Evolutionary conservation across 2,888 invertebrate genomes (phyloP).

Genomic region (Siphlonurus alternatus): DNA sequence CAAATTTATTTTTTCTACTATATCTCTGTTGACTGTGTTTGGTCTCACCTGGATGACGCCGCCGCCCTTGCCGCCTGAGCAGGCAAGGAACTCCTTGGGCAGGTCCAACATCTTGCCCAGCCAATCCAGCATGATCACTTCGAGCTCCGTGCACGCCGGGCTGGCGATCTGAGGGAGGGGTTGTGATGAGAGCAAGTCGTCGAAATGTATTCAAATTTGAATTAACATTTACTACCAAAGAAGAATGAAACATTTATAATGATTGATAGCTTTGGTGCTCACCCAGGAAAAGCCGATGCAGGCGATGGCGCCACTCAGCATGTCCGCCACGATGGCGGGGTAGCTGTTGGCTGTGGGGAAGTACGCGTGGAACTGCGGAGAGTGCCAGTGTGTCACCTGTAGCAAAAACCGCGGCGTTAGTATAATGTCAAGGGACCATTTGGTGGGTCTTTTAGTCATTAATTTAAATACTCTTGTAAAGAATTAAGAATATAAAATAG

Average conservation of each 20-base stretch:
- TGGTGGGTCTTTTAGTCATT: too few relatives aligned
- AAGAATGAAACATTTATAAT: not conserved
- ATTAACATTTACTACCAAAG: too few relatives aligned
- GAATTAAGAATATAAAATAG: not conserved
- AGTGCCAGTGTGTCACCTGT: conserved; percentile 89
- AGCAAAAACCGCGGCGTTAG: too few relatives aligned
- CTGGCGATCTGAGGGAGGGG: conserved; percentile 77
- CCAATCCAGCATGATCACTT: conserved; percentile 93
- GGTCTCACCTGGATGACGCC: conserved; percentile 71
- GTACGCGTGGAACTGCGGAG: conserved; percentile 89
- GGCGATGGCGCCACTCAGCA: conserved; percentile 85
- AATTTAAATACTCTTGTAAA: too few relatives aligned
- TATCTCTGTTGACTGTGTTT: too few relatives aligned
- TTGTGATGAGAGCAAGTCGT: too few relatives aligned
- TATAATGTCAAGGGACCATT: too few relatives aligned
- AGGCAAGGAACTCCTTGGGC: conserved; percentile 68
- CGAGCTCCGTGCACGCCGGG: conserved; percentile 90
- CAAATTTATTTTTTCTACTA: too few relatives aligned
- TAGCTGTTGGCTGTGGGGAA: conserved; percentile 89
- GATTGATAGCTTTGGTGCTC: conserved; percentile 21
- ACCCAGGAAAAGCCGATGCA: conserved; percentile 97
- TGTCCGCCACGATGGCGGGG: conserved; percentile 86
- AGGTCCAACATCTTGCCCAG: conserved; percentile 81
- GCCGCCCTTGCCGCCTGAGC: conserved; percentile 61
- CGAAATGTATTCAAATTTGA: too few relatives aligned